phyloP scores from a whole-genome alignment of 2,113 vertebrate genomes.

The Fregetta grallaria region DNA sequence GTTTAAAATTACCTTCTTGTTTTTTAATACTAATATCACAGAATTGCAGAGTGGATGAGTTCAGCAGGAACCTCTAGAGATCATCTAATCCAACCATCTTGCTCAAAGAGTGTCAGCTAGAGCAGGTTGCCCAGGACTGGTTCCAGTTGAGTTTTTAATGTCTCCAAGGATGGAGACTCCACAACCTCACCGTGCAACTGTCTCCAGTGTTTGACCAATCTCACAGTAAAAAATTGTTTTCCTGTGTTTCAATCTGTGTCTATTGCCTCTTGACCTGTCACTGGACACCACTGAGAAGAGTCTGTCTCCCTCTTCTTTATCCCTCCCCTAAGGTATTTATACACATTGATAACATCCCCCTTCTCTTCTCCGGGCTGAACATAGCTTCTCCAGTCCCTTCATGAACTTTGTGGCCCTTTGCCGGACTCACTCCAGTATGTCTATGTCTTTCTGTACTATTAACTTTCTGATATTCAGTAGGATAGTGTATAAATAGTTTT shows the following conservation, averaged over 20 bases:
- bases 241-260: not conserved
- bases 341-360: not conserved
- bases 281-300: not conserved
- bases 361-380: not conserved
- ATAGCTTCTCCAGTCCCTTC: not conserved
- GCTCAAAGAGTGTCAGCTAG: not conserved
- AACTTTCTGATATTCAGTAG: not conserved
- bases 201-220: not conserved
- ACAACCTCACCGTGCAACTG: not conserved
- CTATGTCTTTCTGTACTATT: not conserved
- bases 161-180: not conserved
- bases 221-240: not conserved
- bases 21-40: not conserved
- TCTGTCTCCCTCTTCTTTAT: not conserved
- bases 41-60: too few relatives aligned
- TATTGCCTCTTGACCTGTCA: not conserved
- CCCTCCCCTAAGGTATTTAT: not conserved
- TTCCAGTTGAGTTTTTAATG: not conserved
- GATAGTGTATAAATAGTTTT: not conserved
- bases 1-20: not conserved
- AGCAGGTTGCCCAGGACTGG: not conserved
- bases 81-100: not conserved
- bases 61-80: too few relatives aligned
- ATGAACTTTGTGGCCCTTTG: not conserved
- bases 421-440: accelerated